A percentile compares a stretch with the other conserved stretches of the same genome.
phyloP scores from a whole-genome alignment of 2,888 invertebrate genomes.

The Cephus pygmeus region DNA sequence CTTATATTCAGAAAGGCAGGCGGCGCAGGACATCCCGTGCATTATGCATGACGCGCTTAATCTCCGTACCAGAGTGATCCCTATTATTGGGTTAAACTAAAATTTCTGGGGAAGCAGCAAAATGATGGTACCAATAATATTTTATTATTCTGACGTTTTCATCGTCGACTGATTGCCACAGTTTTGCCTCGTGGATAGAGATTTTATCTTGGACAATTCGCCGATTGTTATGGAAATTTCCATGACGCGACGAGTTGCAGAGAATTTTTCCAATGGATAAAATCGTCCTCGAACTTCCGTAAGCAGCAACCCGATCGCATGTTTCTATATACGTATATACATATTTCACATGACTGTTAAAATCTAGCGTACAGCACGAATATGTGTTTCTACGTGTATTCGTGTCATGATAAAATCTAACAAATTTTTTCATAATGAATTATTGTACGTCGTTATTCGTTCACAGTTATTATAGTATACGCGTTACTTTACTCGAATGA shows the following conservation, averaged over 20 bases:
- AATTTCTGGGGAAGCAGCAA: slow-evolving; percentile 23
- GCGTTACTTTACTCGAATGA: neutral
- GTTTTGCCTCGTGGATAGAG: neutral
- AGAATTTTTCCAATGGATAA: neutral
- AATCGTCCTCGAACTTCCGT: neutral
- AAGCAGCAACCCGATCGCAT: neutral
- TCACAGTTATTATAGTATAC: neutral
- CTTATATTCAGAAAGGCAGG: slow-evolving; percentile 46
- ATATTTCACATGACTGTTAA: neutral
- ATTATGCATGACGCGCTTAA: slow-evolving; percentile 49
- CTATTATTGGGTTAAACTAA: slow-evolving; percentile 23
- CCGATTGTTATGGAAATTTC: slow-evolving; percentile 39
- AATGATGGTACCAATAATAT: neutral
- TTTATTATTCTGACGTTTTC: neutral
- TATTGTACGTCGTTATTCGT: neutral
- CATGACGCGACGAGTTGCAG: neutral
- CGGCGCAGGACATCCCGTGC: slow-evolving; percentile 44
- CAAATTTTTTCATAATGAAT: neutral
- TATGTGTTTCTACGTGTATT: neutral
- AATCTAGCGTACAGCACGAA: neutral
- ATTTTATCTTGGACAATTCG: slow-evolving; percentile 35
- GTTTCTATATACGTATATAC: neutral
- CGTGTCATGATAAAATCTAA: neutral
- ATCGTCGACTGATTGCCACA: neutral
- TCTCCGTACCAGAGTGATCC: slow-evolving; percentile 39